Evolutionary conservation across 2,113 vertebrate species (phyloP).

Genomic region (Lamprologus speciosus): DNA sequence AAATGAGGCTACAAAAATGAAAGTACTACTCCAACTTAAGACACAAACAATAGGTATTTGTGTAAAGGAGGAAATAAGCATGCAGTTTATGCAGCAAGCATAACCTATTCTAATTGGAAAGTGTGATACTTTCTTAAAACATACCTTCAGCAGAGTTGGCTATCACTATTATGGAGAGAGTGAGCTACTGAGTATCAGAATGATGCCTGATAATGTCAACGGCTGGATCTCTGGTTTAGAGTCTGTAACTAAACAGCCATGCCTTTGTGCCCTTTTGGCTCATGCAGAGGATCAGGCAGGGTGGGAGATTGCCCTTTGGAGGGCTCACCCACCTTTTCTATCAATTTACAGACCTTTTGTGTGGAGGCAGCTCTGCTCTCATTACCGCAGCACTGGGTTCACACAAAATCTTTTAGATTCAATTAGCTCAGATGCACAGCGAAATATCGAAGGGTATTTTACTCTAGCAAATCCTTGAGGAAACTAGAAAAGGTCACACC

Average conservation of each 20-base stretch:
- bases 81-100: neutral
- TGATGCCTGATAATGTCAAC: neutral
- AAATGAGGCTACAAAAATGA: neutral
- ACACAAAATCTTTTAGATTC: conserved; percentile 64
- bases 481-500: conserved; percentile 66
- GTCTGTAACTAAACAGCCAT: conserved; percentile 28
- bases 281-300: conserved; percentile 15
- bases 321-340: conserved; percentile 52
- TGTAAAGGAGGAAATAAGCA: neutral
- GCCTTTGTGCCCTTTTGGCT: conserved; percentile 55
- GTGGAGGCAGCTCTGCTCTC: conserved; percentile 49
- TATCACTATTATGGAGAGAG: neutral
- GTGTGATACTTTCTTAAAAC: neutral
- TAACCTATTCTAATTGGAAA: neutral
- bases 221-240: neutral
- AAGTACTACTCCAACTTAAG: neutral
- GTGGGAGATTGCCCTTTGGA: conserved; percentile 55
- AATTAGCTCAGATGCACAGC: conserved; percentile 63
- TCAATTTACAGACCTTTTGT: conserved; percentile 65
- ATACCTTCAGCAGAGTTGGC: neutral
- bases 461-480: conserved; percentile 53
- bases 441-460: conserved; percentile 66
- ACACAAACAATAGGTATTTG: neutral
- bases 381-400: conserved; percentile 58
- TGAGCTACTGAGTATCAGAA: neutral